Evolutionary conservation across 2,113 vertebrate genomes (phyloP), one percentile per base, ranked within the genome.

Genomic region (Larimichthys crocea): DNA sequence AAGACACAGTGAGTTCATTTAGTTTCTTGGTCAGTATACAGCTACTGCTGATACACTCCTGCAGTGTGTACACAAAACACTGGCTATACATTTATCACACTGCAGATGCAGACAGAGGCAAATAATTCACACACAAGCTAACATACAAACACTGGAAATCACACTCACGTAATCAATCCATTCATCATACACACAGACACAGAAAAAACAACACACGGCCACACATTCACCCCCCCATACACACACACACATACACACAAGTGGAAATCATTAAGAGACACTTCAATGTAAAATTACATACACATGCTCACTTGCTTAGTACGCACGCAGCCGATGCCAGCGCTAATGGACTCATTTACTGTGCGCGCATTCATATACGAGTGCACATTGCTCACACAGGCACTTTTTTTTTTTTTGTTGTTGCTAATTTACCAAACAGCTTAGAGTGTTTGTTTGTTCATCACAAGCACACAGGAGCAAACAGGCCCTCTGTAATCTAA

Each of bases 361-460:
- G 80, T 71, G 82, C n/a, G 65, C 76, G 89, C 84, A 88, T 92
- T 92, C 88, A 92, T 90, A 92, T 83, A 86, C 19, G 42, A 82
- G 77, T 42, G 76, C 71, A 53, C 72, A 53, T 44, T 31, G 72
- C 76, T 79, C 86, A 89, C 84, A 85, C 83, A 80, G 56, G 70
- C 75, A 52, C 78, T 72, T 50, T 46, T 61, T 68, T 84, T 79
- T 84, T 80, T 57, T 24, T 68, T 82, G 77, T 81, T 83, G 82
- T 60, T 59, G 74, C 80, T 85, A 76, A 91, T 93, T 91, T 90
- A 86, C 84, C 55, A 1, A 88, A 83, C 57, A 53, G 88, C 87
- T 91, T 22, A 69, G 85, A 88, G 88, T 87, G 90, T 91, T 92
- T 91, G 91, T 92, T 94, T 94, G 84, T 86, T 86, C 84, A 84